Conservation (phyloP, 2,113 vertebrate species). For the Burhinus bistriatus region DNA sequence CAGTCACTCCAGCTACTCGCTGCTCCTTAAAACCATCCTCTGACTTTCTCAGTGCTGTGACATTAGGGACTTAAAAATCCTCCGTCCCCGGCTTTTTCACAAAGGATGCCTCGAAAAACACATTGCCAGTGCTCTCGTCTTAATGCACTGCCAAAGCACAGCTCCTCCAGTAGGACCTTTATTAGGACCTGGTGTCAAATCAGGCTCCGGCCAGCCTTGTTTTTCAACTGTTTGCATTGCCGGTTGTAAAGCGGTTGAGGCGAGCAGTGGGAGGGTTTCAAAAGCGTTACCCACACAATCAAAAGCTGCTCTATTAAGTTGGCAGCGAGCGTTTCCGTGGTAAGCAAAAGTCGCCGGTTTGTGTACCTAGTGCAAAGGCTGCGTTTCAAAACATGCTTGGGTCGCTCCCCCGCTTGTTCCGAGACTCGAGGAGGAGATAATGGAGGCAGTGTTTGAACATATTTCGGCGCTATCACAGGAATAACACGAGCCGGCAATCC, state of each 20-base stretch:
- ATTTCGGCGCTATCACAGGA: background rate
- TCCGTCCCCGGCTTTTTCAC: background rate
- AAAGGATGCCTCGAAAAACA: background rate
- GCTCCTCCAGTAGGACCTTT: background rate
- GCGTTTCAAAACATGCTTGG: background rate
- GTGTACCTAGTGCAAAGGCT: constrained; percentile 33
- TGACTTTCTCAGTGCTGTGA: fast-evolving
- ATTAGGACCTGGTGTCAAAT: background rate
- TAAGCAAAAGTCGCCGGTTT: background rate
- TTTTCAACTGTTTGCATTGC: background rate
- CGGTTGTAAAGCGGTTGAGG: background rate
- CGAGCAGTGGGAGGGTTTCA: background rate
- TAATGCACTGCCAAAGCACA: fast-evolving
- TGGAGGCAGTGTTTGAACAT: constrained; percentile 23
- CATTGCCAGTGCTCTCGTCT: fast-evolving
- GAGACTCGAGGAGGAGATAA: background rate
- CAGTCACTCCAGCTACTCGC: fast-evolving
- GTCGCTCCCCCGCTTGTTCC: background rate
- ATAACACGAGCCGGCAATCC: background rate
- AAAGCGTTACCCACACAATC: constrained; percentile 9
- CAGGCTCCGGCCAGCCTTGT: background rate
- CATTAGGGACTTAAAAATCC: background rate
- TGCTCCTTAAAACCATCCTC: background rate
- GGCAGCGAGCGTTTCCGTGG: background rate
- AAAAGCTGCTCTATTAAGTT: constrained; percentile 39